Evolutionary conservation across 2,797 vertebrate species (phyloP).

Genomic region (Parambassis ranga): DNA sequence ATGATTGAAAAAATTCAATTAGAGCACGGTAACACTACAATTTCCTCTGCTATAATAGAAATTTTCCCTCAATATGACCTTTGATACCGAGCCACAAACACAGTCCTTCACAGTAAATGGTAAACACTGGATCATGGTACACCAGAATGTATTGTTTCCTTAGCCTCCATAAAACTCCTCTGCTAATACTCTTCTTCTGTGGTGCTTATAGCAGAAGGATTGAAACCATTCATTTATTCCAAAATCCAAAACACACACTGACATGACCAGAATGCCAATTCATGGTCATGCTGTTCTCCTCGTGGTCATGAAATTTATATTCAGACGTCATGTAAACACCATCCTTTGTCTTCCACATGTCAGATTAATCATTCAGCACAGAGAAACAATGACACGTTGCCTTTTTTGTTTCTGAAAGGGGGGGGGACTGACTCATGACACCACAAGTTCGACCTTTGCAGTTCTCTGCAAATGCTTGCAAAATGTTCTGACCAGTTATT

Average conservation of each 20-base stretch:
- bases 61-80: slow-evolving; percentile 33
- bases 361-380: slow-evolving; percentile 23
- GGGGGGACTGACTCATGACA: slow-evolving; percentile 42
- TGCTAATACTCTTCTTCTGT: neutral
- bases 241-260: neutral
- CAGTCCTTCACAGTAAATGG: slow-evolving; percentile 1
- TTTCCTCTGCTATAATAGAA: slow-evolving; percentile 24
- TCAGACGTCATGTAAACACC: slow-evolving; percentile 12
- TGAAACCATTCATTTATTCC: slow-evolving; percentile 16
- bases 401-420: slow-evolving; percentile 6
- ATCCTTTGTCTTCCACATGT: slow-evolving; percentile 33
- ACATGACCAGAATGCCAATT: slow-evolving; percentile 6
- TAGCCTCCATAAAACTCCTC: neutral
- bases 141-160: no score
- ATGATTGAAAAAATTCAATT: slow-evolving; percentile 48
- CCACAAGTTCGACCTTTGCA: slow-evolving; percentile 69
- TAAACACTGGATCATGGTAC: no score
- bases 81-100: neutral
- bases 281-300: slow-evolving; percentile 19
- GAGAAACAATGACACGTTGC: slow-evolving; percentile 31
- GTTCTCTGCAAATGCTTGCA: slow-evolving; percentile 81
- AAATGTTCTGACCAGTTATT: slow-evolving; percentile 77
- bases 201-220: neutral
- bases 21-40: neutral
- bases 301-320: slow-evolving; percentile 24